Conservation (phyloP, 2,113 vertebrate genomes). For the Petroica traversi region DNA sequence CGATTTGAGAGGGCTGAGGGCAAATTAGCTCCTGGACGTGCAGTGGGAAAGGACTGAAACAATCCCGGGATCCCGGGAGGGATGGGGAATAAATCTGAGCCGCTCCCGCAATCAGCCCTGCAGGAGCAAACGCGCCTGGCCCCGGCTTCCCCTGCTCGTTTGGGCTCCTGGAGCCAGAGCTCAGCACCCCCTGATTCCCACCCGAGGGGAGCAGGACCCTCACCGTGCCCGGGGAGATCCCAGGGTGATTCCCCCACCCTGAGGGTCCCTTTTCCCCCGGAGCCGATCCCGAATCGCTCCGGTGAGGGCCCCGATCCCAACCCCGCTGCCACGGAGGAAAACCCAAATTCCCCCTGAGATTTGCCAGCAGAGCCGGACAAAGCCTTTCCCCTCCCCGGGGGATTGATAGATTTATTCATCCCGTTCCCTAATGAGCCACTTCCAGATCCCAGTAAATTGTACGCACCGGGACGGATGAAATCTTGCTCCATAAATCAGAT, state of each 20-base stretch:
- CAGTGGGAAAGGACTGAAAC: neutral
- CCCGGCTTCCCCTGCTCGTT: fast-evolving
- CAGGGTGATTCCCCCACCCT: fast-evolving
- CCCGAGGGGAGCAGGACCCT: neutral
- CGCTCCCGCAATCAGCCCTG: neutral
- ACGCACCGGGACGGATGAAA: neutral
- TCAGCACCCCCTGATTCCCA: neutral
- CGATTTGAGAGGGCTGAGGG: neutral
- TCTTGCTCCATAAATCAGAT: slow-evolving; percentile 40
- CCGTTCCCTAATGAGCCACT: slow-evolving; percentile 8
- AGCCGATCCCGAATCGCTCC: fast-evolving
- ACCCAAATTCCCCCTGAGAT: neutral
- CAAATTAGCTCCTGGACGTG: neutral
- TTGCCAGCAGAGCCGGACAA: neutral
- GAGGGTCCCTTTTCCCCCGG: fast-evolving
- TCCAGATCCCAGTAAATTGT: slow-evolving; percentile 1
- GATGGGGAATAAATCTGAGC: neutral
- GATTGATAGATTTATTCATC: neutral
- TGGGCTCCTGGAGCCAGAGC: fast-evolving
- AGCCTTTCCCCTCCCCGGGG: neutral
- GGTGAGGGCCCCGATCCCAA: fast-evolving
- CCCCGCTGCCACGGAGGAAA: neutral
- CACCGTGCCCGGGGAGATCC: fast-evolving
- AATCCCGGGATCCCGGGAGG: fast-evolving
- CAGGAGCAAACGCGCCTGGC: fast-evolving